Percentiles rank a stretch among this genome's conserved stretches.
Evolutionary conservation across 2,888 invertebrate species (phyloP).

Genomic region (Eupsilia transversa): DNA sequence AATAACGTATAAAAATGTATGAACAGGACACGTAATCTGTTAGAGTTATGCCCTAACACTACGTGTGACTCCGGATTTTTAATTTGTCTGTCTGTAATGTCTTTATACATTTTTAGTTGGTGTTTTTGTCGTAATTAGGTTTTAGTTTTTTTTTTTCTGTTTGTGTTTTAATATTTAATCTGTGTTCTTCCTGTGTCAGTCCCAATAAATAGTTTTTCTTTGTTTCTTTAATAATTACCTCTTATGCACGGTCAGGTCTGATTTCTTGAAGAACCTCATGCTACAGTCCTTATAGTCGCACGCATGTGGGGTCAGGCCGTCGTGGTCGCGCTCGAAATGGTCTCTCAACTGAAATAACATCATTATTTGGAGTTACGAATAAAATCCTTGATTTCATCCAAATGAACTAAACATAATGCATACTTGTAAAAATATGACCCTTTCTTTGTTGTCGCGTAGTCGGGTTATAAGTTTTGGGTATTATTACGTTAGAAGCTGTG

Average conservation of each 20-base stretch:
- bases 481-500: too few species aligned
- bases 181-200: neutral
- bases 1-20: too few species aligned
- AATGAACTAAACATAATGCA: too few species aligned
- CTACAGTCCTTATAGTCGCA: conserved; percentile 78
- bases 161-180: neutral
- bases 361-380: neutral
- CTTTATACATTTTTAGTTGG: too few species aligned
- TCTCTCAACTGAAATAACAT: conserved; percentile 76
- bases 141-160: neutral
- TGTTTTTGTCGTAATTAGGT: too few species aligned
- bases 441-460: too few species aligned
- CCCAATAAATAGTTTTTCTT: neutral
- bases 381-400: neutral
- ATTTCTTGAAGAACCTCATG: conserved; percentile 82
- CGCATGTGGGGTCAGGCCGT: conserved; percentile 71
- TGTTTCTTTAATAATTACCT: conserved; percentile 69
- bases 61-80: too few species aligned
- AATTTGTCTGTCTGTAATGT: too few species aligned
- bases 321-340: conserved; percentile 83
- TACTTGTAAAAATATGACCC: too few species aligned
- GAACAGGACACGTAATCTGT: too few species aligned
- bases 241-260: conserved; percentile 80
- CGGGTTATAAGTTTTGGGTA: too few species aligned
- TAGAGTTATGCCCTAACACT: too few species aligned